Evolutionary conservation across 2,797 vertebrate species (phyloP).

Genomic region (Erethizon dorsatum): DNA sequence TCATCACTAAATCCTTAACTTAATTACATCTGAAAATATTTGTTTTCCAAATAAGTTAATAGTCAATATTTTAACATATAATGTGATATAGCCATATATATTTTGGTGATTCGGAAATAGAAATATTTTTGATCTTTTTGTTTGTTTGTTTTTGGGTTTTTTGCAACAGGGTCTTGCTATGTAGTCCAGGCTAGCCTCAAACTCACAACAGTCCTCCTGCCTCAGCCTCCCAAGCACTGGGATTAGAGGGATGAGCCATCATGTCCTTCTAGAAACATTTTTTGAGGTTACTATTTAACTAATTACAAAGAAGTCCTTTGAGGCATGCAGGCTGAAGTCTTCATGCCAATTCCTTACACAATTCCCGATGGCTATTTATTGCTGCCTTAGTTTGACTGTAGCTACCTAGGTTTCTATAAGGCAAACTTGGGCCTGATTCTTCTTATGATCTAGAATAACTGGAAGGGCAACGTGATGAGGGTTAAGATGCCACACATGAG

Average conservation of each 20-base stretch:
- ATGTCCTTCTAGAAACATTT: not conserved
- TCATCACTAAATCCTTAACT: conserved; percentile 3
- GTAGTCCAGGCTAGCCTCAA: not conserved
- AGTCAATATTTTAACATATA: not conserved
- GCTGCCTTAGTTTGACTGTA: not conserved
- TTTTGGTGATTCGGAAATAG: not conserved
- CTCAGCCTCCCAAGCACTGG: not conserved
- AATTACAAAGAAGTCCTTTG: not conserved
- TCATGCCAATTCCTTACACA: not conserved
- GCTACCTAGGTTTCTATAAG: not conserved
- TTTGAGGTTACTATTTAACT: not conserved
- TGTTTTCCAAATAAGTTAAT: conserved; percentile 22
- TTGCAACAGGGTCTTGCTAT: too few relatives aligned
- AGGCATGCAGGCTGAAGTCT: not conserved
- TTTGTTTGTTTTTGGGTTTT: too few relatives aligned
- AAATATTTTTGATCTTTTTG: not conserved
- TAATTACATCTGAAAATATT: not conserved
- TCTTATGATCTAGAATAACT: not conserved
- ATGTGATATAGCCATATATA: not conserved
- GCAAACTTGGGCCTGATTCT: not conserved
- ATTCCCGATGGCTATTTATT: not conserved
- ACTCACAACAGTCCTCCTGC: not conserved
- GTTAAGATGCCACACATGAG: not conserved
- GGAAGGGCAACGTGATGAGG: not conserved
- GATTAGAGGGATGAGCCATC: not conserved